These are phyloP conservation scores for Leptonema lineaticorne DNA, from an alignment of 1,140 invertebrate species.

Conservation along the genomic window DNA sequence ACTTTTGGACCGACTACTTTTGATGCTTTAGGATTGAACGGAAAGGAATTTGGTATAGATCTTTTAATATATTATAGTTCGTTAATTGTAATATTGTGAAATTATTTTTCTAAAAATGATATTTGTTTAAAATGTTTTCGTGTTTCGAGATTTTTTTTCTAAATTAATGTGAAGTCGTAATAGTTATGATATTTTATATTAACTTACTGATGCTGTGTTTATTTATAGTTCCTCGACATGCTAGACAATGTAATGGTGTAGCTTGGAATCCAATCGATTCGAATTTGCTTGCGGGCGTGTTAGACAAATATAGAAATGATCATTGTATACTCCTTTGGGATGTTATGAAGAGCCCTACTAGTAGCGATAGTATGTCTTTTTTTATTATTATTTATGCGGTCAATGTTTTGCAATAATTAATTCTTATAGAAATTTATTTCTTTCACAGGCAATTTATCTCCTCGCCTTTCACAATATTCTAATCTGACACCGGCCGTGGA, in stretches of 20 bases:
- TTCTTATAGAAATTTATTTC: conserved; percentile 9
- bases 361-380: conserved; percentile 44
- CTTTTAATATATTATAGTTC: neutral
- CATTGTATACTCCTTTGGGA: conserved; percentile 82
- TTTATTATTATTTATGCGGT: neutral
- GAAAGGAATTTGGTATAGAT: conserved; percentile 74
- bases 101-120: neutral
- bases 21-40: conserved; percentile 67
- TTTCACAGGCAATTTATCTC: conserved; percentile 29
- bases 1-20: conserved; percentile 73
- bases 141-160: neutral
- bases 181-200: neutral
- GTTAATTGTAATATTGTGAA: neutral
- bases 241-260: conserved; percentile 82
- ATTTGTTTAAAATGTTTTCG: neutral
- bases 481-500: conserved; percentile 46
- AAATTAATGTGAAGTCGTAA: neutral
- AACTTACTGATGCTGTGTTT: neutral
- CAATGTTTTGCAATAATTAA: neutral
- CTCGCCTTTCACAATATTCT: conserved; percentile 28
- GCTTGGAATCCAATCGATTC: conserved; percentile 86
- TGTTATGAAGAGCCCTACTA: conserved; percentile 58
- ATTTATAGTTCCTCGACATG: conserved; percentile 71
- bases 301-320: conserved; percentile 85
- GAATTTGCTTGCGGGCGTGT: conserved; percentile 78